Evolutionary conservation across 2,797 vertebrate genomes (phyloP).

Genomic region (Coilia nasus): DNA sequence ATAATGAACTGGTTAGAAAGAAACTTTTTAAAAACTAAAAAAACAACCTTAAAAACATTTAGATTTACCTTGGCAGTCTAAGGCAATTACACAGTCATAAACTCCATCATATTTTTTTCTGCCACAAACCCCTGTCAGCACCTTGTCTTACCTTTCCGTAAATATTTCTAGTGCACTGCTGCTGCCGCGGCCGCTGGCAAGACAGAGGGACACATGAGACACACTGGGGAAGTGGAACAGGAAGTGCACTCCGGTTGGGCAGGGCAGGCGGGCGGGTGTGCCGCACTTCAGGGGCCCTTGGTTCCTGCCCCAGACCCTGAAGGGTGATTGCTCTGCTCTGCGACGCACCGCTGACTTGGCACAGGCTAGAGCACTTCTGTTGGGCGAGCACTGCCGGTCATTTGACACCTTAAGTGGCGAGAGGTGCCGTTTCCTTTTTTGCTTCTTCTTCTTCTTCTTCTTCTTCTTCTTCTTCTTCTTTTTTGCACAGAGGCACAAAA

Average conservation of each 20-base stretch:
- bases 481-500: not conserved
- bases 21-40: not conserved
- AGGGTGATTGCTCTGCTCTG: not conserved
- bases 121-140: constrained; percentile 17
- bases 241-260: constrained; percentile 28
- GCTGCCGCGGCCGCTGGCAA: constrained; percentile 19
- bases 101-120: constrained; percentile 33
- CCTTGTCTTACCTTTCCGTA: constrained; percentile 25
- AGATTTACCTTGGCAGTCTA: not conserved
- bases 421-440: not conserved
- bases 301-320: not conserved
- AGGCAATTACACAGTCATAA: constrained; percentile 34
- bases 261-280: not conserved
- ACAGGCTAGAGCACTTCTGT: not conserved
- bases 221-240: constrained; percentile 36
- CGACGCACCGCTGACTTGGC: constrained; percentile 1
- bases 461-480: not conserved
- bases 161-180: constrained; percentile 33
- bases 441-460: not conserved
- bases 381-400: not conserved
- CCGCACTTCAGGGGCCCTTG: not conserved
- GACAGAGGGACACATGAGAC: constrained; percentile 31
- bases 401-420: constrained; percentile 9
- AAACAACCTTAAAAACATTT: not conserved
- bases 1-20: constrained; percentile 9